Base-by-base conservation (phyloP, 2,797 vertebrate species). In the Yasuhikotakia modesta region DNA sequence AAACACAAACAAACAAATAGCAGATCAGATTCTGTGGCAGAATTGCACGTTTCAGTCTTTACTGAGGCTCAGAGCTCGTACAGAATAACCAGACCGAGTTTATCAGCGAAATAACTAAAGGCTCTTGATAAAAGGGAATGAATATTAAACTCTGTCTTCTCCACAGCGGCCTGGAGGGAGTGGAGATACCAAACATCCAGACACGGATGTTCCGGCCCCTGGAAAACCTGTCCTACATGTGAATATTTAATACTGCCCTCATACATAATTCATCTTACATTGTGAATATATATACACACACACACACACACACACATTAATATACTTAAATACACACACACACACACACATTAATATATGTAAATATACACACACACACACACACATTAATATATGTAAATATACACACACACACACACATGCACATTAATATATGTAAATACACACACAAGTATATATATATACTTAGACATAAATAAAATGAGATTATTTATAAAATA, bases 161-260 rank as follows among this genome's bases (percentile, higher is more conserved):
- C 7, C 6, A 73, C 84, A 96, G 92, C 77, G 90, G 90, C 4
- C 82, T 95, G 84, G 91, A 94, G 86, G 95, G 92, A 1, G 92
- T 91, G 57, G 91, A 95, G 66, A 93, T 95, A 84, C 87, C 89
- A 73, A 90, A 92, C 81, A 94, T 94, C 89, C 92, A 92, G 32
- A 87, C 89, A 19, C 88, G 82, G 80, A 94, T 94, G 90, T 96
- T 96, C 83, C 88, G 91, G n/a, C 84, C 88, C 1, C 92, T 93
- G 91, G 92, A 81, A 83, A 95, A 95, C 80, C 88, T 96, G 22
- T 94, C 93, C 53, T 87, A 95, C 86, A 94, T 93, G 90, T 94
- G 88, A 64, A 90, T 90, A 75, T 73, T 17, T 61, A 12, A 52
- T 58, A n/a, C 68, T 68, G 21, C 57, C 61, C 67, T 53, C 48